Evolutionary conservation across 2,113 vertebrate species (phyloP).

Genomic region (Connochaetes taurinus): DNA sequence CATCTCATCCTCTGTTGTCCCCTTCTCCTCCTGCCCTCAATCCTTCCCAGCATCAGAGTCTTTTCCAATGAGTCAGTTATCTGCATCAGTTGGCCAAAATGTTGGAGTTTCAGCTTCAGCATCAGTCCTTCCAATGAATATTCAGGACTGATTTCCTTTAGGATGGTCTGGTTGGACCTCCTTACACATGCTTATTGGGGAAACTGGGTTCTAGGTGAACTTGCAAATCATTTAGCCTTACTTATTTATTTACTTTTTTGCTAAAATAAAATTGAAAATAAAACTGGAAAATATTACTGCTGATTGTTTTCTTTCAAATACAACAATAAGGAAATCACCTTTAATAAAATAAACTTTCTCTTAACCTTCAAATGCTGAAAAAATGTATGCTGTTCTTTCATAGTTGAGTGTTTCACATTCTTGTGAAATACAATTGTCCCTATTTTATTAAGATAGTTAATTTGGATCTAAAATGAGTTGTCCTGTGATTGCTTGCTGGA

Average conservation of each 20-base stretch:
- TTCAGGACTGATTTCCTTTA: not conserved
- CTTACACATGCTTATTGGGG: not conserved
- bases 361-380: not conserved
- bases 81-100: not conserved
- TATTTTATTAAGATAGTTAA: not conserved
- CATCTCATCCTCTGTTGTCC: rapidly evolving
- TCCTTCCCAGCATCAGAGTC: not conserved
- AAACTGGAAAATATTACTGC: not conserved
- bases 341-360: not conserved
- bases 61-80: not conserved
- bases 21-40: not conserved
- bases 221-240: not conserved
- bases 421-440: not conserved
- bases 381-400: not conserved
- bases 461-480: not conserved
- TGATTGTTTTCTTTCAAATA: not conserved
- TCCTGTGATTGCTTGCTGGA: not conserved
- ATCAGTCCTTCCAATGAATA: not conserved
- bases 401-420: not conserved
- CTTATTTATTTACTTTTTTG: not conserved
- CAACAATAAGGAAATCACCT: not conserved
- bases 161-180: not conserved
- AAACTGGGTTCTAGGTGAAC: not conserved
- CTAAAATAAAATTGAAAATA: not conserved
- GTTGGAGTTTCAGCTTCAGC: not conserved